phyloP scores from a whole-genome alignment of 2,113 vertebrate species.

The Porphyrio hochstetteri region DNA sequence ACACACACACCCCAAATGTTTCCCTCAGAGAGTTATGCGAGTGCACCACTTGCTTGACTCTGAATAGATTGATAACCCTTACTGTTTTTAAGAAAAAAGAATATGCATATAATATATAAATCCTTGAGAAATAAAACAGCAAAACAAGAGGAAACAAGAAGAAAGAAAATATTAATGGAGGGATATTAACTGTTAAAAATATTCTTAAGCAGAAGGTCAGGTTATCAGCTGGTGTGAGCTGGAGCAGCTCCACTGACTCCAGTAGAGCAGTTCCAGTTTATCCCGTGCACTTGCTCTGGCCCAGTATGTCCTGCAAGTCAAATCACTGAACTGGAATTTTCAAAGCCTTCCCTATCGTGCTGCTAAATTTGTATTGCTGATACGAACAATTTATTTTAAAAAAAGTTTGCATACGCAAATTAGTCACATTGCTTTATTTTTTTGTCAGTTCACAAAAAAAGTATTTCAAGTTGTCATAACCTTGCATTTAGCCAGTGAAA shows the following conservation, averaged over 20 bases:
- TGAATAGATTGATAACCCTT: neutral
- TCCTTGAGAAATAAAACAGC: neutral
- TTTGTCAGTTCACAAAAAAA: slow-evolving; percentile 73
- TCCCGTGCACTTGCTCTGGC: neutral
- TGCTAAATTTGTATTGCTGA: neutral
- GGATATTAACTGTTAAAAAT: neutral
- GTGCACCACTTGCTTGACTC: neutral
- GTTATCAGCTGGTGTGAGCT: neutral
- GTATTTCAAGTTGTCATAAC: slow-evolving; percentile 70
- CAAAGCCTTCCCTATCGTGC: neutral
- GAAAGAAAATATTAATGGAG: neutral
- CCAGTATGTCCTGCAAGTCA: neutral
- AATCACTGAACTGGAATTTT: neutral
- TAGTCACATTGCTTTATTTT: slow-evolving; percentile 80
- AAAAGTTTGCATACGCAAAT: slow-evolving; percentile 72
- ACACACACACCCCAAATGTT: neutral
- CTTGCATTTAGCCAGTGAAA: slow-evolving; percentile 74
- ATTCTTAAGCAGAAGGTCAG: neutral
- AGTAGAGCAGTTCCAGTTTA: neutral
- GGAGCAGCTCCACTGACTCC: neutral
- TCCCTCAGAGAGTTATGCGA: neutral
- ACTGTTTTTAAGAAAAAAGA: neutral
- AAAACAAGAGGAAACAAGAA: neutral
- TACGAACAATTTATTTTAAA: slow-evolving; percentile 11
- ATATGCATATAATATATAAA: neutral